phyloP scores from a whole-genome alignment of 2,113 vertebrate species.

The Antennarius striatus region DNA sequence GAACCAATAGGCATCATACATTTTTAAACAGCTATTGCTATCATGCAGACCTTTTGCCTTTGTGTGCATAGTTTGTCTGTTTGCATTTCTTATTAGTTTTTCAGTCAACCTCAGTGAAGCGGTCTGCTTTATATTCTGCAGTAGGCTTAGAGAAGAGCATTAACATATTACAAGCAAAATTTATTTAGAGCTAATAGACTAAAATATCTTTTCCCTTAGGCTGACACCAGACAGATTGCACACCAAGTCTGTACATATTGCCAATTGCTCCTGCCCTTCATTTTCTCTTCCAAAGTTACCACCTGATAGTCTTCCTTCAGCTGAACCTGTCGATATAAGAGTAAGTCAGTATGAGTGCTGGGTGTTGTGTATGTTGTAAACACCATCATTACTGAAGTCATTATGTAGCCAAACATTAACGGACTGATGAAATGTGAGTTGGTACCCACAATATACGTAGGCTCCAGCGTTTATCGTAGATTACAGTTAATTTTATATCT shows the following conservation, averaged over 20 bases:
- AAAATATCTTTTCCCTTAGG: slow-evolving; percentile 47
- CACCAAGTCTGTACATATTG: slow-evolving; percentile 58
- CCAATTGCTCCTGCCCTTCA: slow-evolving; percentile 59
- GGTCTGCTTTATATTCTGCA: background rate
- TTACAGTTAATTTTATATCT: background rate
- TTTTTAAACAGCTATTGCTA: too few relatives aligned
- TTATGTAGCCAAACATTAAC: background rate
- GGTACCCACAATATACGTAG: too few relatives aligned
- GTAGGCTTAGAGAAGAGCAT: background rate
- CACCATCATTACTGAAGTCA: background rate
- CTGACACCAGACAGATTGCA: slow-evolving; percentile 49
- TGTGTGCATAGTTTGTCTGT: too few relatives aligned
- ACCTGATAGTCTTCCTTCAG: background rate
- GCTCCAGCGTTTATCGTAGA: background rate
- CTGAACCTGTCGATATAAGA: slow-evolving; percentile 47
- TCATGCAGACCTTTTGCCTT: too few relatives aligned
- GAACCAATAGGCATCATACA: too few relatives aligned
- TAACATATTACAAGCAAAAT: background rate
- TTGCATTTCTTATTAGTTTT: too few relatives aligned
- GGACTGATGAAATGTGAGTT: background rate
- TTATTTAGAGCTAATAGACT: too few relatives aligned
- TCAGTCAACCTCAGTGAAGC: too few relatives aligned
- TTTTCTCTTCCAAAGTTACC: slow-evolving; percentile 82
- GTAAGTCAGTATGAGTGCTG: slow-evolving; percentile 22
- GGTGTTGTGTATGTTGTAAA: background rate